These are phyloP conservation scores for Lepidothrix coronata DNA, from an alignment of 2,113 vertebrate species.

Conservation along the genomic window DNA sequence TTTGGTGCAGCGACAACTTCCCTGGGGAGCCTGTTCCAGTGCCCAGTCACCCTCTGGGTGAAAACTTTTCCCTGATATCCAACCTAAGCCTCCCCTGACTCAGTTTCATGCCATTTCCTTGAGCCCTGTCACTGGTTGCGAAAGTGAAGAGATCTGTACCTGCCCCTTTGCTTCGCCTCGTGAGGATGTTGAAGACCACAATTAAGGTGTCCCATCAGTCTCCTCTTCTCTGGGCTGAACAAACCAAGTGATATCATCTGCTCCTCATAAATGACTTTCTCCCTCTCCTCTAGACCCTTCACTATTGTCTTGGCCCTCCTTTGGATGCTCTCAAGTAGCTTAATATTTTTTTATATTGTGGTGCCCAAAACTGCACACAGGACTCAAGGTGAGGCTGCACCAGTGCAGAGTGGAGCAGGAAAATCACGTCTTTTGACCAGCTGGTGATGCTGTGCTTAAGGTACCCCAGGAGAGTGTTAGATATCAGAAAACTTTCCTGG, in stretches of 20 bases:
- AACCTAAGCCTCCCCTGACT: neutral
- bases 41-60: neutral
- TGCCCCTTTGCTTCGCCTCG: neutral
- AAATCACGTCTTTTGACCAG: neutral
- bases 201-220: neutral
- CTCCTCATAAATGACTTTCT: rapidly evolving
- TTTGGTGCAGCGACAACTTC: neutral
- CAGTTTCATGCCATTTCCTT: neutral
- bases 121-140: neutral
- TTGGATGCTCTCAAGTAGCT: neutral
- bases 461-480: rapidly evolving
- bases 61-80: neutral
- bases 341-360: neutral
- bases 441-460: neutral
- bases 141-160: neutral
- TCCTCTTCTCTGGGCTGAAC: neutral
- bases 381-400: rapidly evolving
- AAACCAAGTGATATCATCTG: neutral
- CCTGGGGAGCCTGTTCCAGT: neutral
- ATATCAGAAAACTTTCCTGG: neutral
- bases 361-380: neutral
- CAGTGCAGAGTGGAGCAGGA: neutral
- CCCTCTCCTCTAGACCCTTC: neutral
- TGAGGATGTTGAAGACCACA: neutral
- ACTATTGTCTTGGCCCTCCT: neutral